phyloP scores from a whole-genome alignment of 2,888 invertebrate genomes.

The Syritta pipiens region DNA sequence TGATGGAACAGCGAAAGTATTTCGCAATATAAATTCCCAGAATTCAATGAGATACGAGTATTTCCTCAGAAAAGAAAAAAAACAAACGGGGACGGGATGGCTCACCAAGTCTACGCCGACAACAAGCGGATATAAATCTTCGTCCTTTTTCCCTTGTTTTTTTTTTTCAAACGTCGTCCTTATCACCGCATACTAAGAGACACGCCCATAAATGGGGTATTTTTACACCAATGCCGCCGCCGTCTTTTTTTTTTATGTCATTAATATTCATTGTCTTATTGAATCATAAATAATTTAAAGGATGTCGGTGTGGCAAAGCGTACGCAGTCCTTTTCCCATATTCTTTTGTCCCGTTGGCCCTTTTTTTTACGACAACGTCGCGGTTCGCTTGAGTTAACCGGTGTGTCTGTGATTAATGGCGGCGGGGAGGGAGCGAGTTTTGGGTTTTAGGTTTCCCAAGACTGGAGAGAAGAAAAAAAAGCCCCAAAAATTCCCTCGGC shows the following conservation, averaged over 20 bases:
- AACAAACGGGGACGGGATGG: not conserved
- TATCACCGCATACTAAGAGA: slow-evolving; percentile 20
- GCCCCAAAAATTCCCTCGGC: too few relatives aligned
- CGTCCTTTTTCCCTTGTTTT: too few relatives aligned
- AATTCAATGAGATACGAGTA: slow-evolving; percentile 26
- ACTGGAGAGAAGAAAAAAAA: too few relatives aligned
- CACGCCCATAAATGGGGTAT: slow-evolving; percentile 16
- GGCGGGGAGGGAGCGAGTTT: not conserved
- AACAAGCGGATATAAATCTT: slow-evolving; percentile 16
- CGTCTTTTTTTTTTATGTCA: slow-evolving; percentile 14
- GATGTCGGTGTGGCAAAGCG: slow-evolving; percentile 5
- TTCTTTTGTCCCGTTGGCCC: not conserved
- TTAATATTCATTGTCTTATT: slow-evolving; percentile 56
- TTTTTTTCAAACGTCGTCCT: slow-evolving; percentile 11
- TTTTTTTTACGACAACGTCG: not conserved
- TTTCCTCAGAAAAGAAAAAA: not conserved
- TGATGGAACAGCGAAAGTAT: slow-evolving; percentile 17
- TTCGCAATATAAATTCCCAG: slow-evolving; percentile 31
- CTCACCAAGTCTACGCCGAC: not conserved
- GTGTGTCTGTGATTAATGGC: slow-evolving; percentile 20
- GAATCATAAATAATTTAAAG: slow-evolving; percentile 52
- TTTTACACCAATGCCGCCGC: not conserved
- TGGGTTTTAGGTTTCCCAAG: too few relatives aligned
- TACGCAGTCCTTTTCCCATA: slow-evolving; percentile 6
- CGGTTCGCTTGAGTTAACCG: slow-evolving; percentile 8